Base-by-base conservation (phyloP, 2,113 vertebrate genomes). In the Eulacestoma nigropectus region DNA sequence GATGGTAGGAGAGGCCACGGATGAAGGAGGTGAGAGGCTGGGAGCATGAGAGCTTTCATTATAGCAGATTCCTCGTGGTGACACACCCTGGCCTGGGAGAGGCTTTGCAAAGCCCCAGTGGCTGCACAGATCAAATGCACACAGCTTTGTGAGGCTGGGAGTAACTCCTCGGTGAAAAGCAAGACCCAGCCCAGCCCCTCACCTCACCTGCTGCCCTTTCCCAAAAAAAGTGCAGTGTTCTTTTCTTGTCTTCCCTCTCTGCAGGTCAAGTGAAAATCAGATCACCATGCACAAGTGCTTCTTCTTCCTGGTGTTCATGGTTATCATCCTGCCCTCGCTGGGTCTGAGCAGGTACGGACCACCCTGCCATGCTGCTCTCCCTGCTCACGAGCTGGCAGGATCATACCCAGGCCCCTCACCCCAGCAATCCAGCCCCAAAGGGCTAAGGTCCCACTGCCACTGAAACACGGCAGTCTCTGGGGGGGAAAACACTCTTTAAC, bases 281-380 rank as follows among this genome's bases (percentile, higher is more conserved):
- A 97, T 98, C 70, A 99, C 99, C 13, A 99, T 99, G 98, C 98
- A 99, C 97, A 99, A 99, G 93, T 99, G 99, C 96, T 99, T 99
- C 92, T 97, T 99, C 83, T 98, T 99, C 76, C 96, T 99, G 95
- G 98, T 99, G 75, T 99, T 99, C 96, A 99, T 99, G 99, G 99
- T 99, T 84, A 98, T 99, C 97, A 99, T 99, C 93, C 98, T 99
- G 92, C 99, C 99, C 50, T 99, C 99, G 0, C 98, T 99, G 87
- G 99, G 99, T 46, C 98, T 99, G 56, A 99, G 99, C 95, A 99
- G 99, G 99, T 99, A 98, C 1, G 1, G 49, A 50, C 9, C 44
- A 73, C 41, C 7, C 49, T 65, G 16, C 41, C 1, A 0, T 4
- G 9, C 64, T 78, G n/a, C 18, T 73, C 13, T 76, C 47, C 53